These are phyloP conservation scores for Scaptomyza pallida DNA, from an alignment of 1,140 invertebrate genomes.

Conservation along the genomic window DNA sequence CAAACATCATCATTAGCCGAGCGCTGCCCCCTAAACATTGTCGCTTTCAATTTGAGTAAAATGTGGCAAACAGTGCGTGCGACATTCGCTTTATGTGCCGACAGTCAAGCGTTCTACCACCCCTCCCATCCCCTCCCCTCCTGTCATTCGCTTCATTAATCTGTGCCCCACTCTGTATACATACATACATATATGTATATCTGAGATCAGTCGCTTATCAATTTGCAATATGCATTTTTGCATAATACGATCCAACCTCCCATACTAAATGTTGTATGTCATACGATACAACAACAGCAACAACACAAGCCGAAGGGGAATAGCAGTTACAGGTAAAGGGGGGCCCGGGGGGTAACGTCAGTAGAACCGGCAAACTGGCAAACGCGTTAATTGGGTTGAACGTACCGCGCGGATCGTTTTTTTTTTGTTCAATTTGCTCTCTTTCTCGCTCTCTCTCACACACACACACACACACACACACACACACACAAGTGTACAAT, in stretches of 20 bases:
- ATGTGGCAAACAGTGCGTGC: slow-evolving; percentile 80
- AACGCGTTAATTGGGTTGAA: slow-evolving; percentile 81
- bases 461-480: slow-evolving; percentile 5
- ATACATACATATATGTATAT: slow-evolving; percentile 1
- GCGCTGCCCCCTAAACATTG: slow-evolving; percentile 54
- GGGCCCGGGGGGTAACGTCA: background rate
- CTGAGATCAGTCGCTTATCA: slow-evolving; percentile 62
- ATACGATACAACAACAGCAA: slow-evolving; percentile 5
- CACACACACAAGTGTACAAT: background rate
- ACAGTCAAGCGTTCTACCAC: slow-evolving; percentile 34
- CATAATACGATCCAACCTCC: slow-evolving; percentile 59
- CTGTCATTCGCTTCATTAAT: background rate
- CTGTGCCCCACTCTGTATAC: background rate
- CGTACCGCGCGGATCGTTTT: slow-evolving; percentile 61
- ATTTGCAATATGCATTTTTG: slow-evolving; percentile 81
- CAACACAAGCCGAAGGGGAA: background rate
- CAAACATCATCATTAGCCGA: slow-evolving; percentile 60
- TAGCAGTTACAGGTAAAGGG: background rate
- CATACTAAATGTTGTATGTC: slow-evolving; percentile 35
- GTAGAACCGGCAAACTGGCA: slow-evolving; percentile 14
- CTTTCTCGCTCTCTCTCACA: too few species aligned
- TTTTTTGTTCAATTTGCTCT: slow-evolving; percentile 47
- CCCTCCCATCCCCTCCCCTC: background rate
- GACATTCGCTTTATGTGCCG: slow-evolving; percentile 81
- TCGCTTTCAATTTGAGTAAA: slow-evolving; percentile 78